Conservation (phyloP, 1,140 invertebrate species). For the Cyclargus thomasi region DNA sequence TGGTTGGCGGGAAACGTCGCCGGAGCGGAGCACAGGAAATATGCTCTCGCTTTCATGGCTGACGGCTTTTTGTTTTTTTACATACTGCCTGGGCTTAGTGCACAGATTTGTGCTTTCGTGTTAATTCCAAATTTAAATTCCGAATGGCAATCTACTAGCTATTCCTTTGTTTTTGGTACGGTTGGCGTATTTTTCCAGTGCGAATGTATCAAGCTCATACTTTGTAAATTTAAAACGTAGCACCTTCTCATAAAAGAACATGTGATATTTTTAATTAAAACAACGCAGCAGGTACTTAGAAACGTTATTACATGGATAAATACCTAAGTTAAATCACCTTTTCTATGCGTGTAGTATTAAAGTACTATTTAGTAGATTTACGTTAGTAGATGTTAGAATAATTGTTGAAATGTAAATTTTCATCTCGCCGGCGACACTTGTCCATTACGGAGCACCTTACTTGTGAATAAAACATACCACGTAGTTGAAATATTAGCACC, state of each 20-base stretch:
- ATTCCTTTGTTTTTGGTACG: background rate
- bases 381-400: background rate
- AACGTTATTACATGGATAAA: too few relatives aligned
- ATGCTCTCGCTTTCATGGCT: conserved; percentile 19
- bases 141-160: background rate
- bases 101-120: background rate
- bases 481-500: background rate
- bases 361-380: too few relatives aligned
- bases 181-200: too few relatives aligned
- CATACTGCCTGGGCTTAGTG: background rate
- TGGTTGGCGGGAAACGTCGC: conserved; percentile 25
- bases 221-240: too few relatives aligned
- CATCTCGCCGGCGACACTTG: background rate
- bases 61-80: background rate
- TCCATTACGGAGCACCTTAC: conserved; percentile 1
- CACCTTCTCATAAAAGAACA: too few relatives aligned
- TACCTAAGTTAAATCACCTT: too few relatives aligned
- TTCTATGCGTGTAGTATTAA: too few relatives aligned
- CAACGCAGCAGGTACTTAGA: too few relatives aligned
- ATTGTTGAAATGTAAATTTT: background rate
- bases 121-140: conserved; percentile 1
- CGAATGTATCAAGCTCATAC: too few relatives aligned
- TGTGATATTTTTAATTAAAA: too few relatives aligned
- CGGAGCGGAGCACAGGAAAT: conserved; percentile 25
- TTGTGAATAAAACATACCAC: conserved; percentile 8